Percentiles rank a stretch among this genome's conserved stretches.
Evolutionary conservation across 1,140 invertebrate genomes (phyloP).

Genomic region (Achroia grisella): DNA sequence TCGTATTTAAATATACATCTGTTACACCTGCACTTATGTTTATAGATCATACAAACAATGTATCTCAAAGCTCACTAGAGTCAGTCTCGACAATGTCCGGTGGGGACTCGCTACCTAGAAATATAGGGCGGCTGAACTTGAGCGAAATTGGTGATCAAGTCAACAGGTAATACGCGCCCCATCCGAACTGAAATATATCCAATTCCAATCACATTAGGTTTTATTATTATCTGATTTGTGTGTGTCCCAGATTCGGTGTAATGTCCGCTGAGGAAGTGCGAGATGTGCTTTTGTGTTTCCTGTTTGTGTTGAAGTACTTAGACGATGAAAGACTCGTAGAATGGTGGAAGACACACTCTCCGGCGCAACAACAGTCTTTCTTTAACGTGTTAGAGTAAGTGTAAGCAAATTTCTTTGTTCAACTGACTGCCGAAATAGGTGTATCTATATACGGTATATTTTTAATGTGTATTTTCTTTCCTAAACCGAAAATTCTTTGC

Average conservation of each 20-base stretch:
- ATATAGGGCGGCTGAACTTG: slow-evolving; percentile 47
- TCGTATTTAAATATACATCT: no score
- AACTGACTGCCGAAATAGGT: no score
- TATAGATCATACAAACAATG: slow-evolving; percentile 59
- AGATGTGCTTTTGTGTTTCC: slow-evolving; percentile 91
- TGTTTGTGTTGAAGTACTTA: slow-evolving; percentile 93
- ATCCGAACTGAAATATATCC: no score
- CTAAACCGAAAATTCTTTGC: no score
- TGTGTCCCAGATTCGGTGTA: slow-evolving; percentile 63
- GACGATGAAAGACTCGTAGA: slow-evolving; percentile 90
- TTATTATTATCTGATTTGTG: slow-evolving; percentile 8
- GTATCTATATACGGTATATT: no score
- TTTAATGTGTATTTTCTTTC: no score
- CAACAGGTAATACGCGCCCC: slow-evolving; percentile 47
- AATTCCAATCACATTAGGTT: neutral
- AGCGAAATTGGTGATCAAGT: slow-evolving; percentile 69
- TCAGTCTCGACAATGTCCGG: slow-evolving; percentile 75
- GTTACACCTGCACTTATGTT: slow-evolving; percentile 21
- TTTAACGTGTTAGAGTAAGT: slow-evolving; percentile 88
- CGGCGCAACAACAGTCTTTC: slow-evolving; percentile 84
- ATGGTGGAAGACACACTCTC: slow-evolving; percentile 91
- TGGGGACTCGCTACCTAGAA: slow-evolving; percentile 60
- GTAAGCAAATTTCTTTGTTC: neutral
- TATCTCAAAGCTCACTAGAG: slow-evolving; percentile 75
- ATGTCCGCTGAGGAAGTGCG: slow-evolving; percentile 81